Evolutionary conservation across 2,113 vertebrate species (phyloP).

Genomic region (Sigmodon hispidus): DNA sequence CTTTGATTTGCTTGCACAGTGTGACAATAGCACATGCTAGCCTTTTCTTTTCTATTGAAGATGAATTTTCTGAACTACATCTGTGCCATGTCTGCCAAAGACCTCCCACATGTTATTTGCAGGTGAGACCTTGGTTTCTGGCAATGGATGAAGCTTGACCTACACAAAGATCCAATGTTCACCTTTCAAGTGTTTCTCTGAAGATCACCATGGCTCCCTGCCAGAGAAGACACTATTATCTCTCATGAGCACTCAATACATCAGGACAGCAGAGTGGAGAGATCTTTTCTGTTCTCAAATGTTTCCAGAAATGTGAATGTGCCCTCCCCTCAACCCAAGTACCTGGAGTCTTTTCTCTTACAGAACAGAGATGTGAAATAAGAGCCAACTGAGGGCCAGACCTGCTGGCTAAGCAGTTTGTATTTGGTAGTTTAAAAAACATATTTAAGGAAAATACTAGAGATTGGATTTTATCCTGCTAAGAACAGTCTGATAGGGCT

Average conservation of each 20-base stretch:
- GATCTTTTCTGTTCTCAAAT: background rate
- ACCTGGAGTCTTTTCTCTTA: background rate
- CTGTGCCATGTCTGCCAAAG: background rate
- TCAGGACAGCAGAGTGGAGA: background rate
- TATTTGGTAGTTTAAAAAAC: background rate
- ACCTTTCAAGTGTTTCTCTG: background rate
- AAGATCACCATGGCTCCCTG: background rate
- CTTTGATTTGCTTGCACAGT: background rate
- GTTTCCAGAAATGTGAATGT: conserved; percentile 4
- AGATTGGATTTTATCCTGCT: rapidly evolving
- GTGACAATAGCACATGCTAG: too few species aligned
- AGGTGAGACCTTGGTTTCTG: background rate
- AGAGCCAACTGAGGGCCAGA: conserved; percentile 9
- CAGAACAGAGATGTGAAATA: background rate
- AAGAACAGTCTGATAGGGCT: rapidly evolving
- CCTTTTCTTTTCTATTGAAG: background rate
- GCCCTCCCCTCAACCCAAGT: rapidly evolving
- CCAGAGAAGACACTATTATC: background rate
- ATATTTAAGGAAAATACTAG: background rate
- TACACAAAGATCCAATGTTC: too few species aligned
- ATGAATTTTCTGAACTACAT: background rate
- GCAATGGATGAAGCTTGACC: background rate
- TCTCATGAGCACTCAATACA: conserved; percentile 53
- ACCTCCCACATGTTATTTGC: too few species aligned
- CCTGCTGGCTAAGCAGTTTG: background rate